These are phyloP conservation scores for Hylaea fasciaria DNA, from an alignment of 2,888 invertebrate genomes.

Conservation along the genomic window DNA sequence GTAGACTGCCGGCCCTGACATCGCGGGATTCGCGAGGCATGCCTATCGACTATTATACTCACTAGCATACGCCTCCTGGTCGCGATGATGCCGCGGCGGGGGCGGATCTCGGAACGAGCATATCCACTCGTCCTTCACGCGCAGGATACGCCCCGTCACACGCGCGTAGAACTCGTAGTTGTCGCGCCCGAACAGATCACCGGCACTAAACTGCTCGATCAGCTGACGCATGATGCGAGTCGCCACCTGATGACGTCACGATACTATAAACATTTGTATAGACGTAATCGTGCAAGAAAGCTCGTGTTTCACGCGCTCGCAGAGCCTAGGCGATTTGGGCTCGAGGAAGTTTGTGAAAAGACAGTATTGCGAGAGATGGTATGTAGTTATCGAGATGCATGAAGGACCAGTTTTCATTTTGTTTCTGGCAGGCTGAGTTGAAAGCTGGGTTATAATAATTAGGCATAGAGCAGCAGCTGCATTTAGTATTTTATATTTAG, in stretches of 20 bases:
- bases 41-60: no score
- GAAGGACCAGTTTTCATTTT: neutral
- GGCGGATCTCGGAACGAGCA: constrained; percentile 97
- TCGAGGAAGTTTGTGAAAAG: no score
- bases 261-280: neutral
- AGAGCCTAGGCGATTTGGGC: no score
- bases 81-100: constrained; percentile 85
- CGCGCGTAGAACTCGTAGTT: constrained; percentile 98
- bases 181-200: constrained; percentile 96
- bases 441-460: neutral
- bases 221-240: constrained; percentile 98
- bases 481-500: no score
- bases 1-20: no score
- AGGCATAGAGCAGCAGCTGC: neutral
- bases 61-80: constrained; percentile 88
- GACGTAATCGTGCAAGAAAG: neutral
- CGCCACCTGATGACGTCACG: constrained; percentile 88
- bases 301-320: no score
- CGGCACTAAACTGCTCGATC: constrained; percentile 98
- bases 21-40: no score
- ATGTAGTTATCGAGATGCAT: no score
- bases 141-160: constrained; percentile 95
- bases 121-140: constrained; percentile 98
- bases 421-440: neutral
- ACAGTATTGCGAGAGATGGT: no score